Evolutionary conservation across 2,113 vertebrate species (phyloP), one percentile per base, ranked within the genome.

Genomic region (Todiramphus chloris): DNA sequence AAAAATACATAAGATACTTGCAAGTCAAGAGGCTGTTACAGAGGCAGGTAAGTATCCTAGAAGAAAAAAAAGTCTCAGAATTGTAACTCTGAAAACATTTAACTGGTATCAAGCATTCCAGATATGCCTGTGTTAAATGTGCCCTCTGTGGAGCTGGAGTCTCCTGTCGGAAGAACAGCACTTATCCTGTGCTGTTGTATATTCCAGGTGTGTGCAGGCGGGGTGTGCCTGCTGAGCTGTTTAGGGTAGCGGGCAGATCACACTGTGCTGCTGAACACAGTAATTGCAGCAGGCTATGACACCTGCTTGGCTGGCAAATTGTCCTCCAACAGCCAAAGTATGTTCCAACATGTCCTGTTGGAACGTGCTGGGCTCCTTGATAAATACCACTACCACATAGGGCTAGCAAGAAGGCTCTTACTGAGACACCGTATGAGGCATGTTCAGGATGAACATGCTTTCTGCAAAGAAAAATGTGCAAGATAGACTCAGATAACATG

Each of bases 91-190:
- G 8, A 37, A 75, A 93, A 81, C 31, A 72, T 60, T 94, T 62
- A 58, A 44, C 7, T 37, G 64, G 41, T 25, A 73, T 13, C 33
- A 72, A 46, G 63, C n/a, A 35, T 51, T 64, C 17, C 23, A 53
- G 64, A 9, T 16, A 50, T 3, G 56, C 10, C 44, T 24, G 16
- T 43, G 53, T n/a, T n/a, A 73, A 72, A 85, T 20, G 33, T 6
- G 20, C 16, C 23, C 63, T 66, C 31, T 13, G 8, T 0, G 27
- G 19, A 82, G 58, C 7, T 55, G 44, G 51, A 67, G 19, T 76
- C 35, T 53, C 51, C 51, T 81, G 35, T 30, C 0, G 0, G 14
- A 86, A 17, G 27, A 77, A 24, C 2, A 69, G 53, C 12, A 31
- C 18, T 78, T 50, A 37, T 13, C 11, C 43, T 16, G 14, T 24